phyloP scores from a whole-genome alignment of 2,888 invertebrate species.

The Embidobia sp. region DNA sequence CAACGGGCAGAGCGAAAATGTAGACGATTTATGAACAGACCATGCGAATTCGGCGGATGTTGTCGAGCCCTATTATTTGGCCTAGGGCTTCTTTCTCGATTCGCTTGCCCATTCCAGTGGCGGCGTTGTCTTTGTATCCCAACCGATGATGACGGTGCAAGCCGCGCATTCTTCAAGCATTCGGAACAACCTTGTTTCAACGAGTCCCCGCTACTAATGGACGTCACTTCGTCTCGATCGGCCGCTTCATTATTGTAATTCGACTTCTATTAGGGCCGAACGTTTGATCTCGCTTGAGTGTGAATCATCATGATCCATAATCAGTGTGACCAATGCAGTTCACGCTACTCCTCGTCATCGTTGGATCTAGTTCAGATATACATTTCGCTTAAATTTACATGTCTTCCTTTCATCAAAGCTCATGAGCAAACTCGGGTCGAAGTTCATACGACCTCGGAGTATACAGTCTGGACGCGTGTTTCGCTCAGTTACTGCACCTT shows the following conservation, averaged over 20 bases:
- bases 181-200: slow-evolving; percentile 65
- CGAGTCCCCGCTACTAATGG: slow-evolving; percentile 74
- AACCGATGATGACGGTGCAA: slow-evolving; percentile 79
- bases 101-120: slow-evolving; percentile 71
- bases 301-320: slow-evolving; percentile 67
- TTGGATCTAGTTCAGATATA: too few relatives aligned
- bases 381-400: too few relatives aligned
- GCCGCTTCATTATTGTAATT: slow-evolving; percentile 77
- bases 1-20: slow-evolving; percentile 6
- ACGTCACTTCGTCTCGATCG: slow-evolving; percentile 70
- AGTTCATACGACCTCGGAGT: too few relatives aligned
- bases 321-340: slow-evolving; percentile 58
- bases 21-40: slow-evolving; percentile 75
- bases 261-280: slow-evolving; percentile 71
- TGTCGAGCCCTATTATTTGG: slow-evolving; percentile 79
- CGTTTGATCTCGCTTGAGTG: slow-evolving; percentile 59
- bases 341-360: slow-evolving; percentile 16
- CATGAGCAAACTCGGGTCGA: not conserved
- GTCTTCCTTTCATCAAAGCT: too few relatives aligned
- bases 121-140: slow-evolving; percentile 80
- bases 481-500: slow-evolving; percentile 66
- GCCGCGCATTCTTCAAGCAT: slow-evolving; percentile 63
- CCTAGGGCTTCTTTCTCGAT: slow-evolving; percentile 79
- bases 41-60: slow-evolving; percentile 73
- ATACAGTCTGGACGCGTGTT: slow-evolving; percentile 66